A percentile compares a stretch with the other conserved stretches of the same genome.
phyloP scores from a whole-genome alignment of 2,888 invertebrate genomes.

The Thecophora atra region DNA sequence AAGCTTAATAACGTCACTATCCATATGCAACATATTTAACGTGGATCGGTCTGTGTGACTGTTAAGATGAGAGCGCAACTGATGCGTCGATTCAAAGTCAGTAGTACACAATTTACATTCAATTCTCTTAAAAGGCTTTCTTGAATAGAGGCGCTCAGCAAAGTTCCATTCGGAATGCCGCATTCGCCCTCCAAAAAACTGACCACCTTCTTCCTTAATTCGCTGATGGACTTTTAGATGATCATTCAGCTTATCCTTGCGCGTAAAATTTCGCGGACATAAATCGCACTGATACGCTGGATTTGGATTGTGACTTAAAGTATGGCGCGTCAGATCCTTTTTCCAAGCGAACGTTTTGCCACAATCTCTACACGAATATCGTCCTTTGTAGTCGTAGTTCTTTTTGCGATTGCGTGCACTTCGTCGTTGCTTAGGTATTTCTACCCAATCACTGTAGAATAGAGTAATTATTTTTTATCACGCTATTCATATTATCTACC shows the following conservation, averaged over 20 bases:
- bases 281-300: slow-evolving; percentile 49
- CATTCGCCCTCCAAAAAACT: slow-evolving; percentile 21
- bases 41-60: slow-evolving; percentile 47
- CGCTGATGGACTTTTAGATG: slow-evolving; percentile 52
- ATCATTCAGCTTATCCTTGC: slow-evolving; percentile 56
- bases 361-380: slow-evolving; percentile 57
- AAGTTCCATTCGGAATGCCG: slow-evolving; percentile 53
- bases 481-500: too few relatives aligned
- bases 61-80: slow-evolving; percentile 55
- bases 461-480: too few relatives aligned
- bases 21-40: slow-evolving; percentile 41
- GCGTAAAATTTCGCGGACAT: slow-evolving; percentile 55
- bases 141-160: slow-evolving; percentile 56
- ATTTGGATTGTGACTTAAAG: slow-evolving; percentile 53
- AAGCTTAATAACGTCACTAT: slow-evolving; percentile 51
- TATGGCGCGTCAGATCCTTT: slow-evolving; percentile 60
- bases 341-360: slow-evolving; percentile 59
- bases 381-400: slow-evolving; percentile 43
- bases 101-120: slow-evolving; percentile 61
- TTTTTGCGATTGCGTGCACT: slow-evolving; percentile 42
- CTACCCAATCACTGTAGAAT: slow-evolving; percentile 18
- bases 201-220: not conserved
- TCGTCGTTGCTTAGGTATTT: slow-evolving; percentile 47
- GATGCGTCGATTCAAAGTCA: slow-evolving; percentile 49
- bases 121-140: slow-evolving; percentile 49